Percentiles rank a stretch among this genome's conserved stretches.
phyloP scores from a whole-genome alignment of 1,140 invertebrate genomes.

The Steinernema feltiae region DNA sequence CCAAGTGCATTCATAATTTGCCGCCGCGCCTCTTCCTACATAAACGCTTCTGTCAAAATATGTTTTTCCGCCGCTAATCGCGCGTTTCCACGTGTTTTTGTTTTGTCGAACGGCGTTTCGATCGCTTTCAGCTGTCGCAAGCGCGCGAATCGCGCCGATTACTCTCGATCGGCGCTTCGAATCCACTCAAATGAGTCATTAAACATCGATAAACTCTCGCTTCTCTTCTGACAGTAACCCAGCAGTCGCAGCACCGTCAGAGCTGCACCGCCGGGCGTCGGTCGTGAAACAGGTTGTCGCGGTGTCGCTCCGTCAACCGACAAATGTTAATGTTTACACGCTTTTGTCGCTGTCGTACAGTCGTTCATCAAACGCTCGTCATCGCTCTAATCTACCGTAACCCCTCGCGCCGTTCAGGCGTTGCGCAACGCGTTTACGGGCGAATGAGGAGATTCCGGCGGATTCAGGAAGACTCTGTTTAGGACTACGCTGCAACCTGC shows the following conservation, averaged over 20 bases:
- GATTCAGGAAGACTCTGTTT: neutral
- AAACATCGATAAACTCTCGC: neutral
- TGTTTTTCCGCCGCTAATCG: neutral
- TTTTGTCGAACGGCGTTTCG: neutral
- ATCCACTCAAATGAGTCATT: neutral
- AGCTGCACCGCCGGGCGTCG: neutral
- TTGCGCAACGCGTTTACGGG: neutral
- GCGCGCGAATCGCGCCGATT: no score
- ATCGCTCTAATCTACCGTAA: constrained; percentile 11
- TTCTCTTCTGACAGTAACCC: neutral
- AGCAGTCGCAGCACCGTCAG: neutral
- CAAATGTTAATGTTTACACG: constrained; percentile 9
- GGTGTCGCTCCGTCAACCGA: neutral
- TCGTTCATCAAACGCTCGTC: neutral
- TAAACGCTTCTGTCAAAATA: neutral
- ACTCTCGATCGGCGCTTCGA: no score
- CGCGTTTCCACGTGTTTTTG: neutral
- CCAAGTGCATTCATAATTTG: no score
- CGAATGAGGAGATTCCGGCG: neutral
- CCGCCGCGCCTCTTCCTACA: no score
- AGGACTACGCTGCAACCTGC: neutral
- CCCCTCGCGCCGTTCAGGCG: neutral
- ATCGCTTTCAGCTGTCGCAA: neutral
- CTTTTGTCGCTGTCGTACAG: constrained; percentile 11
- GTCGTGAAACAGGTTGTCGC: neutral